Evolutionary conservation across 2,888 invertebrate genomes (phyloP).

Genomic region (Pyrrhosoma nymphula): DNA sequence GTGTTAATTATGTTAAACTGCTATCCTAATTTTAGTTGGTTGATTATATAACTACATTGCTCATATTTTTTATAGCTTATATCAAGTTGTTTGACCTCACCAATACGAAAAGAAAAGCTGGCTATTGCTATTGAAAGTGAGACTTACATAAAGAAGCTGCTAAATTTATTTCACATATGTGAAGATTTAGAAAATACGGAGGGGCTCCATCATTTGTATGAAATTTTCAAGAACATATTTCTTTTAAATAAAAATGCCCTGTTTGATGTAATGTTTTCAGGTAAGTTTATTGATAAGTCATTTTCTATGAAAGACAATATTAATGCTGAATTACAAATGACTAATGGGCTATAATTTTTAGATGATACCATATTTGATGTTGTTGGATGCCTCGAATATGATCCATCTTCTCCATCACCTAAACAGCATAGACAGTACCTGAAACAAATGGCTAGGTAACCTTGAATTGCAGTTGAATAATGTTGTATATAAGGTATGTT

Average conservation of each 20-base stretch:
- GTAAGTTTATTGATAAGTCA: constrained; percentile 74
- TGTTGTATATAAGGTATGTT: not conserved
- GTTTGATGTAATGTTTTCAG: constrained; percentile 98
- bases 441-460: constrained; percentile 88
- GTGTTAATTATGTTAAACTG: no score
- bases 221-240: constrained; percentile 99
- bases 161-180: constrained; percentile 97
- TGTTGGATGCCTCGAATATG: constrained; percentile 98
- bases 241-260: constrained; percentile 97
- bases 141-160: constrained; percentile 95
- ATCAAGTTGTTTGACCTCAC: constrained; percentile 92
- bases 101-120: constrained; percentile 95
- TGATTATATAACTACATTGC: no score
- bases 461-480: not conserved
- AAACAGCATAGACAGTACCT: constrained; percentile 98
- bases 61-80: constrained; percentile 80
- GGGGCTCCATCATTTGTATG: constrained; percentile 96
- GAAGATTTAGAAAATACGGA: constrained; percentile 97
- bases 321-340: not conserved
- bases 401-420: constrained; percentile 91
- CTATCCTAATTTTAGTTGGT: no score
- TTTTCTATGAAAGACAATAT: not conserved
- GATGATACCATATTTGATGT: constrained; percentile 98
- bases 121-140: constrained; percentile 96
- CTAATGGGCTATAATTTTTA: constrained; percentile 72